Evolutionary conservation across 2,888 invertebrate genomes (phyloP), one percentile per base, ranked within the genome.

Genomic region (Eustalomyia histrio): DNA sequence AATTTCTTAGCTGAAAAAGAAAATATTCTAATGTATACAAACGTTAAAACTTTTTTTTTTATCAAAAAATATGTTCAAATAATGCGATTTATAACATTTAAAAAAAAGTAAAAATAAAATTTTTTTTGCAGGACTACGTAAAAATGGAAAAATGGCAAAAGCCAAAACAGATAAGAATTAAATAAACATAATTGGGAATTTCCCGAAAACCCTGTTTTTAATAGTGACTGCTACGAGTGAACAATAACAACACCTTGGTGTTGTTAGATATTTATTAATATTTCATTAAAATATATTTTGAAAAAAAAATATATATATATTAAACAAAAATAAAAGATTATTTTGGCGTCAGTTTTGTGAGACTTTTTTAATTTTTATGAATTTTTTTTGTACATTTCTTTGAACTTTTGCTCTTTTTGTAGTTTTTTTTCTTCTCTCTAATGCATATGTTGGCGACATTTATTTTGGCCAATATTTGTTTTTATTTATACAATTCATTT

Each of bases 361-460:
- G 55, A 64, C 53, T 53, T 75, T 58, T 60, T 55, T 61, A 60
- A 58, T 63, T 24, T 47, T 24, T n/a, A 47, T 75, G 3, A 12
- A 18, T 55, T 16, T 33, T 33, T 58, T 29, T 43, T 57, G 17
- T 43, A 12, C 24, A 60, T 78, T 65, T 72, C 60, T 78, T 60
- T 65, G 71, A 71, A 78, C 71, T 78, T 65, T 57, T 57, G 29
- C 29, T 57, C 29, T 57, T n/a, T 29, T 57, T 57, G 24, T 16
- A 29, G 29, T 29, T 29, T 57, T 57, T 57, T 16, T 57, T 9
- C n/a, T n/a, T n/a, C 7, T 10, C 10, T 0, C 16, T 9, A 39
- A n/a, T 72, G 76, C 71, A 76, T 65, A 47, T 64, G 60, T 43
- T 72, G 76, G 71, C 71, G 71, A 78, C 76, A 78, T 72, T 72